phyloP scores from a whole-genome alignment of 2,113 vertebrate genomes.

The Pongo pygmaeus region DNA sequence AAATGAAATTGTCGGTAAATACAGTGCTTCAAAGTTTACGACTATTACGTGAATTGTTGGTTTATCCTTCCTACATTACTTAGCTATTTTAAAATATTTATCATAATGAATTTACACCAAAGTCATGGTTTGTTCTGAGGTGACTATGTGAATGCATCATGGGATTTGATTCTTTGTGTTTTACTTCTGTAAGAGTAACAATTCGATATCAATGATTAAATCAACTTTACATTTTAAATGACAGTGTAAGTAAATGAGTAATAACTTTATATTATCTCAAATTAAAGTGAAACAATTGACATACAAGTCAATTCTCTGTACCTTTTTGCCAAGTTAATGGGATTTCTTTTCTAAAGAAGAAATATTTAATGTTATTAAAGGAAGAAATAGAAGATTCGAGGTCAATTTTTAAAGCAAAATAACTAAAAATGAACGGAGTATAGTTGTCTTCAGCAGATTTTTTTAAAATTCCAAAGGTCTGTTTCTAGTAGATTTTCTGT shows the following conservation, averaged over 20 bases:
- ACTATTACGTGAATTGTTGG: not conserved
- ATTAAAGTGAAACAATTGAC: slow-evolving; percentile 22
- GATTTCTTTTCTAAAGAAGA: not conserved
- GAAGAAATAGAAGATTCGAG: not conserved
- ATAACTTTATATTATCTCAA: not conserved
- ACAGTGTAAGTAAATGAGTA: not conserved
- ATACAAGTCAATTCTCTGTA: not conserved
- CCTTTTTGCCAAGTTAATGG: not conserved
- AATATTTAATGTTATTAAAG: not conserved
- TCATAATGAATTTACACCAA: not conserved
- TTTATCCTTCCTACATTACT: not conserved
- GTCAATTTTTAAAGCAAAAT: not conserved
- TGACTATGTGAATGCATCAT: not conserved
- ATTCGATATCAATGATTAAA: not conserved
- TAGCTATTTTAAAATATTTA: not conserved
- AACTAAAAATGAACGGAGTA: not conserved
- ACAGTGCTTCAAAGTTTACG: not conserved
- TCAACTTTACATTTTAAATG: slow-evolving; percentile 31
- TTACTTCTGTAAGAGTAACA: not conserved
- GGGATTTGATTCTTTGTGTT: slow-evolving; percentile 18
- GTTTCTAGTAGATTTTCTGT: not conserved
- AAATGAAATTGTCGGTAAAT: not conserved
- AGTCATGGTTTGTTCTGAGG: not conserved
- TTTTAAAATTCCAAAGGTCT: not conserved
- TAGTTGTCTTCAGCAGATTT: not conserved